phyloP scores from a whole-genome alignment of 2,797 vertebrate species.

The Acanthurus lineatus region DNA sequence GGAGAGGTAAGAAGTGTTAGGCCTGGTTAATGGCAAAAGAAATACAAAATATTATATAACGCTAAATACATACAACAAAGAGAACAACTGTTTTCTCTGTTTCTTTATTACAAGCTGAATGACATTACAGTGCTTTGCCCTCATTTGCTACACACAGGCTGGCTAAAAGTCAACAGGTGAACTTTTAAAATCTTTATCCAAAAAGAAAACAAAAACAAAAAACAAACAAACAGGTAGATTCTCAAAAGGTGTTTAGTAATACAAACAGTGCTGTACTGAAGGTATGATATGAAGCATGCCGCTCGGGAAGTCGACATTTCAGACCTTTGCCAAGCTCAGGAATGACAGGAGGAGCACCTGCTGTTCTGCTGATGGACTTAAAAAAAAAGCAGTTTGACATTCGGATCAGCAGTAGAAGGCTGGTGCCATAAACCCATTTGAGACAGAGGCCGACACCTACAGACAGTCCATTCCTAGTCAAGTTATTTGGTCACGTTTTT shows the following conservation, averaged over 20 bases:
- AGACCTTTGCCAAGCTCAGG: slow-evolving; percentile 72
- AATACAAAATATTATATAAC: not conserved
- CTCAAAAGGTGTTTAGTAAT: slow-evolving; percentile 84
- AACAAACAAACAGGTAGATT: slow-evolving; percentile 47
- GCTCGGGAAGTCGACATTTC: slow-evolving; percentile 64
- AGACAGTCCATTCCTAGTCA: slow-evolving; percentile 73
- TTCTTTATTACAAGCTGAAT: slow-evolving; percentile 94
- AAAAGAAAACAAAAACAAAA: slow-evolving; percentile 19
- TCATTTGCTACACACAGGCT: slow-evolving; percentile 89
- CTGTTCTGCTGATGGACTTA: slow-evolving; percentile 79
- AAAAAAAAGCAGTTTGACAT: slow-evolving; percentile 83
- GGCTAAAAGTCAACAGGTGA: slow-evolving; percentile 86
- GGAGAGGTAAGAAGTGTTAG: not conserved
- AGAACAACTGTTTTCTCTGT: slow-evolving; percentile 62
- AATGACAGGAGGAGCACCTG: slow-evolving; percentile 74
- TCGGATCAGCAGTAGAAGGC: slow-evolving; percentile 84
- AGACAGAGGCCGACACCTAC: slow-evolving; percentile 75
- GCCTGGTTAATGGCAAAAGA: too few relatives aligned
- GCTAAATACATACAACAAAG: not conserved
- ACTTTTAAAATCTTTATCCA: slow-evolving; percentile 83
- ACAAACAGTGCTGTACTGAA: slow-evolving; percentile 82
- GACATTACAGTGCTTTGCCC: slow-evolving; percentile 87
- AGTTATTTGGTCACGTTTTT: slow-evolving; percentile 86
- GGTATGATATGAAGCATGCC: slow-evolving; percentile 75
- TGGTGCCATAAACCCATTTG: slow-evolving; percentile 82